Conservation (phyloP, 2,888 invertebrate species). For the Hanleya hanleyi region DNA sequence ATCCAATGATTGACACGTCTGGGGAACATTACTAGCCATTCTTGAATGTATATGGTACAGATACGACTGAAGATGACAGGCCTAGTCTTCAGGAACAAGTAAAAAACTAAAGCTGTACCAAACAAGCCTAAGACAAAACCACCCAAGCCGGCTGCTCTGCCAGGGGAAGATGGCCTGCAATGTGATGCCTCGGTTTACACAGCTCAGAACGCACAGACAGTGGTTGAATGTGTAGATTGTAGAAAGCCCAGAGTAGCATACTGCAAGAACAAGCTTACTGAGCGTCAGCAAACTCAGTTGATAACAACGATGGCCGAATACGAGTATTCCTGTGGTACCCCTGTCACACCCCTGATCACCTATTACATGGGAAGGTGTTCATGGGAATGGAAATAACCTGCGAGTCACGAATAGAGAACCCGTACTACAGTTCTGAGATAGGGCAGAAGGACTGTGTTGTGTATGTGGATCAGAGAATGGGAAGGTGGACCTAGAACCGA, state of each 20-base stretch:
- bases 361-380: not conserved
- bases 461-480: not conserved
- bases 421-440: not conserved
- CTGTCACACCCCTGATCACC: not conserved
- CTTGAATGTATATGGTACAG: too few species aligned
- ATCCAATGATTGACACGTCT: not conserved
- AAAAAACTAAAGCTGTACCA: too few species aligned
- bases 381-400: not conserved
- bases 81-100: too few species aligned
- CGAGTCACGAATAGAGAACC: not conserved
- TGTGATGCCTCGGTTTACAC: not conserved
- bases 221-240: not conserved
- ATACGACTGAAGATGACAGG: not conserved
- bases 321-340: conserved; percentile 12
- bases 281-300: not conserved
- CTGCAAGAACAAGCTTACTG: not conserved
- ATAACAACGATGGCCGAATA: not conserved
- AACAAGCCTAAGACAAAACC: too few species aligned
- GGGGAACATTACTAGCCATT: not conserved
- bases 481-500: not conserved
- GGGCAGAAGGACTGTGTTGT: not conserved
- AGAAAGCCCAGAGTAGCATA: not conserved
- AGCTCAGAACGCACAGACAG: not conserved
- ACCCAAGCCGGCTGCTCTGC: too few species aligned
- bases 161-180: too few species aligned